Evolutionary conservation across 1,140 invertebrate species (phyloP), one percentile per base, ranked within the genome.

Genomic region (Hyles euphorbiae): DNA sequence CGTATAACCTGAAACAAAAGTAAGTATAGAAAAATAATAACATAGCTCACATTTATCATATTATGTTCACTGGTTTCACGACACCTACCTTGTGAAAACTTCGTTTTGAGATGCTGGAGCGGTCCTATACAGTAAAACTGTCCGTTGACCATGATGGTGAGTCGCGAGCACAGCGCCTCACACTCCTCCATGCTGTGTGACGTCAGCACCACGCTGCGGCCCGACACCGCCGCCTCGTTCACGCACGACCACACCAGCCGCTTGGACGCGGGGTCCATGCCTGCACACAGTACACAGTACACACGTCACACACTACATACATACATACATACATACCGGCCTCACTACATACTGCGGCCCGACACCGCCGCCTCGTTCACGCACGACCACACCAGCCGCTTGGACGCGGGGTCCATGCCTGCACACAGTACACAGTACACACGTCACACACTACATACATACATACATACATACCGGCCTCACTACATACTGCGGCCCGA

Each of bases 61-160:
- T 10, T 46, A 46, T 46, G 11, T 46, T 46, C 44, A 46, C 3
- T 46, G 3, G 3, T 10, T 46, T 46, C 22, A 22, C 22, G 22
- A 22, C 22, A 11, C 33, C 12, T 60, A 88, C 87, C 92, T 81
- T 92, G 91, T 3, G 92, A 91, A 74, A 92, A 93, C 76, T 92
- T 93, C 67, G 89, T 92, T 70, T 94, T 95, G 49, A 95, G 78
- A 72, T 94, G 93, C 81, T 94, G 93, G 63, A 92, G 88, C 2
- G 93, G 91, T 5, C 94, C 94, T 58, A 95, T 83, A 63, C 94
- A 95, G 65, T 91, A 91, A 61, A 97, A 91, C 58, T 93, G 90
- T 1, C 97, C 97, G 76, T 93, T 94, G 1, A 97, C 95, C 96
- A 98, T 97, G 47, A 98, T 95, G 32, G 95, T 96, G 49, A 97